These are phyloP conservation scores for Steinernema hermaphroditum DNA, from an alignment of 2,888 invertebrate species.

Conservation along the genomic window DNA sequence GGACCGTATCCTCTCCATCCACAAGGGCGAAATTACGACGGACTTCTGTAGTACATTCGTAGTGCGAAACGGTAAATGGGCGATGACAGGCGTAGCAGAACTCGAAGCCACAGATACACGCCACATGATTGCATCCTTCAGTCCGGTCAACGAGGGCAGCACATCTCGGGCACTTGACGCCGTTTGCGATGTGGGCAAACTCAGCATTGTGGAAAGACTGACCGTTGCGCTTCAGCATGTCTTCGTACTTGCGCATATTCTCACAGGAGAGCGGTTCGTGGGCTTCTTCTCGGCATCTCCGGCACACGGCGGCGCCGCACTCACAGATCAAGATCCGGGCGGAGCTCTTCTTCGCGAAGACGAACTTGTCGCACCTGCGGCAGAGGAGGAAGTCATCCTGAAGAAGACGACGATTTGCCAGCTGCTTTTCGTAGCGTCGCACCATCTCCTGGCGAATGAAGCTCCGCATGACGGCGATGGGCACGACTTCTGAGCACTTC, in stretches of 20 bases:
- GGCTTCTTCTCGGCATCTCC: conserved; percentile 15
- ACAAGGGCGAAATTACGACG: background rate
- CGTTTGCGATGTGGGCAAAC: background rate
- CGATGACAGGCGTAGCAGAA: conserved; percentile 16
- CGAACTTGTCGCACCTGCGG: conserved; percentile 6
- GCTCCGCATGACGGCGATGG: background rate
- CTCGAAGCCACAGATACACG: background rate
- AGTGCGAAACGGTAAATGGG: background rate
- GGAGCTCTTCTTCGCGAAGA: background rate
- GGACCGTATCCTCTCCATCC: background rate
- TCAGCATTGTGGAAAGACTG: background rate
- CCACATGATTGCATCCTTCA: conserved; percentile 16
- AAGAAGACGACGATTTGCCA: conserved; percentile 8
- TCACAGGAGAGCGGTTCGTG: conserved; percentile 12
- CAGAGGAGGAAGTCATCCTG: conserved; percentile 6
- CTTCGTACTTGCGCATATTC: background rate
- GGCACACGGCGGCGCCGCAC: background rate
- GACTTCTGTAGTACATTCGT: background rate
- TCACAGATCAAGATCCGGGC: background rate
- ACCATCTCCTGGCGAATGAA: conserved; percentile 14
- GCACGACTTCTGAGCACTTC: conserved; percentile 14
- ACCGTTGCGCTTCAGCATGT: conserved; percentile 12
- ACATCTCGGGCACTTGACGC: background rate
- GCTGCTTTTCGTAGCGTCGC: conserved; percentile 5
- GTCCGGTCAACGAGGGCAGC: background rate